Base-by-base conservation (phyloP, 2,113 vertebrate species). In the Archilochus colubris region DNA sequence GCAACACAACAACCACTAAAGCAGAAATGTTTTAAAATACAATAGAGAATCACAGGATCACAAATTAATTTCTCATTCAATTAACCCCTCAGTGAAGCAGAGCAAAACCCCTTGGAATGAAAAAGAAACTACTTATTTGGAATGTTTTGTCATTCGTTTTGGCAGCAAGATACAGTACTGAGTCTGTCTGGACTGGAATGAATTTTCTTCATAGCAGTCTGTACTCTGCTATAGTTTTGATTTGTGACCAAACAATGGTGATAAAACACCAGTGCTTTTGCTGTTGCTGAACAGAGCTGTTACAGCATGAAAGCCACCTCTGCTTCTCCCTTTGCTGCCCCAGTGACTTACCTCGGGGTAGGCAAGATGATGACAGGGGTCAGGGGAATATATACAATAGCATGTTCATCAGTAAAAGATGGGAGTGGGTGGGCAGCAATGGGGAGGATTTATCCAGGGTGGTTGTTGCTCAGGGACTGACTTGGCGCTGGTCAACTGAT, bases 361-460 rank as follows among this genome's bases (percentile, higher is more conserved):
- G 23, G 10, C 28, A 69, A 69, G 30, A 61, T 15, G 6, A 4
- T 30, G 46, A 19, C 27, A 58, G 10, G 30, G 5, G 8, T 27
- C 12, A 27, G 43, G 88, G 23, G 8, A 59, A 48, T 61, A 33
- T 48, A 30, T 54, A 10, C 10, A 50, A 43, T 1, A 1, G 19
- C 21, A 51, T 1, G 0, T 36, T 79, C 33, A 33, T 17, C 24
- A 74, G 5, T 36, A 70, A 70, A 87, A 67, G 2, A 5, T 70
- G 13, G 4, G 10, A 14, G 6, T 0, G 27, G 0, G 40, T 40
- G 5, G 2, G 2, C 4, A 36, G 2, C 30, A 46, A 75, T 12
- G 2, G 3, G 5, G 4, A 4, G 6, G 0, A 46, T 8, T n/a
- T 77, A 50, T 80, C 44, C 30, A 50, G n/a, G 24, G 11, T 46